Evolutionary conservation across 2,113 vertebrate species (phyloP), one percentile per base, ranked within the genome.

Genomic region (Hymenochirus boettgeri): DNA sequence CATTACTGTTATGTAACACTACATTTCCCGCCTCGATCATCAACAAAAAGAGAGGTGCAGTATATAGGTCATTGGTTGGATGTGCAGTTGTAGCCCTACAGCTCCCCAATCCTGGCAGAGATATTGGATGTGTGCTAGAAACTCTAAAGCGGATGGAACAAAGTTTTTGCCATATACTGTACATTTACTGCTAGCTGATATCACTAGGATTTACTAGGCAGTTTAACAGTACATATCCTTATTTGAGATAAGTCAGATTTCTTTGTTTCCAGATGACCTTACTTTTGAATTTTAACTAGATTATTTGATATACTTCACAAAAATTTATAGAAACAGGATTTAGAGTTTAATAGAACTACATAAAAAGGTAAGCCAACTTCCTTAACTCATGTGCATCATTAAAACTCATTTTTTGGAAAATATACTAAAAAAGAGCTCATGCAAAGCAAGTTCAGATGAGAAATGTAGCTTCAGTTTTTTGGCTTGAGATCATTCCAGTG

Each of bases 271-370:
- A 53, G 62, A 64, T 55, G 75, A 74, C 57, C 26, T 64, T 73
- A 57, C 45, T 56, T 22, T 50, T 46, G 52, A 24, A 70, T 75
- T 57, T 73, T 77, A 75, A 71, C 74, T 74, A 71, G 64, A 58
- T 74, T 63, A 69, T 75, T 76, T 79, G 62, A 57, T 69, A 69
- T 57, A 66, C 56, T 67, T 52, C 70, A 54, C 57, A 72, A 72
- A 70, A 75, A 67, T 75, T 76, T 73, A 70, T 75, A 70, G 71
- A 70, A 73, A 72, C 72, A 70, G 52, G 61, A 69, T 74, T 77
- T 76, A 74, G 66, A 61, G 45, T 60, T 69, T 69, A 69, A 52
- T 59, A 52, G 57, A 48, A 26, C 48, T 53, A 6, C 29, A 58
- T 60, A 60, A 69, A 65, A 60, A 60, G 33, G 65, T 59, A 60